These are phyloP conservation scores for Nomada flava DNA, from an alignment of 2,888 invertebrate species.

Conservation along the genomic window DNA sequence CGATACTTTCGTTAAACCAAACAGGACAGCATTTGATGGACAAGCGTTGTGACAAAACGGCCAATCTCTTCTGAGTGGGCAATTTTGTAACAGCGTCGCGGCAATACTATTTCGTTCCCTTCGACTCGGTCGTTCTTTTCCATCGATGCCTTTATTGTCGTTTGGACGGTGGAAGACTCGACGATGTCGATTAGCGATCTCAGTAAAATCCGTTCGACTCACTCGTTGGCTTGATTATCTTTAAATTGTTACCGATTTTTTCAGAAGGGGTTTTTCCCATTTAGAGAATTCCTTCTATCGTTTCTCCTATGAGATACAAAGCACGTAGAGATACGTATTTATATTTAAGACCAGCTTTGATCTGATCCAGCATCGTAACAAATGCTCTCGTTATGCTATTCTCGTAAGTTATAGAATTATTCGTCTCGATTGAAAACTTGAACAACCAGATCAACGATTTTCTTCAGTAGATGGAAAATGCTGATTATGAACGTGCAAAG, in stretches of 20 bases:
- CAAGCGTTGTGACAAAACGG: not conserved
- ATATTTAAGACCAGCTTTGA: too few relatives aligned
- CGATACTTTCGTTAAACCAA: conserved; percentile 15
- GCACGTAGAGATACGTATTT: too few relatives aligned
- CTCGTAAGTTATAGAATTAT: conserved; percentile 15
- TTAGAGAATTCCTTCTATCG: too few relatives aligned
- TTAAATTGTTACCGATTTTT: not conserved
- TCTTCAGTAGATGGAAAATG: conserved; percentile 30
- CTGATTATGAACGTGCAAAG: conserved; percentile 41
- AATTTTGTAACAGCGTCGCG: not conserved
- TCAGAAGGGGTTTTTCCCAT: not conserved
- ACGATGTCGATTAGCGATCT: not conserved
- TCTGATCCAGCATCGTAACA: not conserved
- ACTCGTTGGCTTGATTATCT: not conserved
- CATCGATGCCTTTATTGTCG: conserved; percentile 22
- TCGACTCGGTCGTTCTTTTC: not conserved
- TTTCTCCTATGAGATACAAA: not conserved
- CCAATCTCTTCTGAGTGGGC: not conserved
- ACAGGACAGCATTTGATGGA: conserved; percentile 9
- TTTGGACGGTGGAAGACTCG: conserved; percentile 15
- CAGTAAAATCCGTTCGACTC: not conserved
- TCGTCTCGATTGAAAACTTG: conserved; percentile 28
- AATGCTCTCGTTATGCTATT: not conserved
- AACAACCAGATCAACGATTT: conserved; percentile 30
- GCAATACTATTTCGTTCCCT: not conserved